Evolutionary conservation across 2,888 invertebrate species (phyloP), one percentile per base, ranked within the genome.

Genomic region (Drosophila bunnanda): DNA sequence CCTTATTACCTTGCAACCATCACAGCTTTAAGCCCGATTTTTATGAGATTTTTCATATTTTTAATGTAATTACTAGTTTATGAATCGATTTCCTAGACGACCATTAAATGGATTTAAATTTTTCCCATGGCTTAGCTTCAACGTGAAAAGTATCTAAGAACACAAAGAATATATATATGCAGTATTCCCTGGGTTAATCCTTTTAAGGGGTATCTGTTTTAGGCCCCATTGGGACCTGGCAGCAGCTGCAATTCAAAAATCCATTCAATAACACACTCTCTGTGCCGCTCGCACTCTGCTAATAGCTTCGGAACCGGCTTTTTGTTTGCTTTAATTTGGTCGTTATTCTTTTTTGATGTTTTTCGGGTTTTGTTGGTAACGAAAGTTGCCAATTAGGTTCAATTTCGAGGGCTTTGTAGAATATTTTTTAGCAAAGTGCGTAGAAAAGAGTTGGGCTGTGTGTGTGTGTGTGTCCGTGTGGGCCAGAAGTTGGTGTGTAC

Each of bases 281-380:
- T 30, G 15, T 48, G 15, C 32, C 32, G 36, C 13, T 20, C 22
- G 2, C n/a, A 6, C 20, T 17, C 32, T 32, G 39, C 44, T 46
- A 57, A 67, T 48, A 64, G 10, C 72, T 67, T 44, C n/a, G 70
- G 89, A 83, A 88, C 82, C 89, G 82, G 82, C 89, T 83, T 83
- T 89, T 88, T 89, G 86, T 85, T 83, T 83, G 89, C 88, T 77
- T 84, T 88, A 67, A 81, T 76, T 78, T 70, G 55, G 55, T 66
- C 70, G 50, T 80, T 82, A 70, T 72, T 56, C 54, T 36, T 67
- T 69, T 64, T 32, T 50, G 59, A 41, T 53, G 43, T 30, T 50
- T 59, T 81, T 81, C 71, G 74, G 72, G 83, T 73, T 52, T 52
- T 34, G 9, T 52, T 67, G 57, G 62, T 68, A 78, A 80, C 81